Percentiles rank a stretch among this genome's conserved stretches.
phyloP scores from a whole-genome alignment of 2,797 vertebrate species.

The Hipposideros larvatus region DNA sequence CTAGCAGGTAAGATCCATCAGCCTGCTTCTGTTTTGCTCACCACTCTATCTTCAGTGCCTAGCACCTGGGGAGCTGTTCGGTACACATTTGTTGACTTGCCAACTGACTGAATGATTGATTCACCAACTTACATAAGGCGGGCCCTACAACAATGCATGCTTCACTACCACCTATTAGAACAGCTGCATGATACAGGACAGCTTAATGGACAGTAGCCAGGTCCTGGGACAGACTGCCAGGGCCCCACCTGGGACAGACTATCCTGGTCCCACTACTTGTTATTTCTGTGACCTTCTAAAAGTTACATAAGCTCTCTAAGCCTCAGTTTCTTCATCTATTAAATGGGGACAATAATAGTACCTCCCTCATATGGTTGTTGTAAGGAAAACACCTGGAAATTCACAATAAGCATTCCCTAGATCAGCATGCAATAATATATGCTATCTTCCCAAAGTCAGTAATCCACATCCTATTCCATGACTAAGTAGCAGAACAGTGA shows the following conservation, averaged over 20 bases:
- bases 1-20: not conserved
- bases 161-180: not conserved
- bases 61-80: not conserved
- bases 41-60: not conserved
- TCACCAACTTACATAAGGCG: not conserved
- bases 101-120: fast-evolving
- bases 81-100: not conserved
- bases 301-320: not conserved
- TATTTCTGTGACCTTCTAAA: not conserved
- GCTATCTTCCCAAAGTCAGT: not conserved
- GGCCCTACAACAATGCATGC: too few species aligned
- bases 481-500: not conserved
- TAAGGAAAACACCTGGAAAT: not conserved
- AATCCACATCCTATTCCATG: not conserved
- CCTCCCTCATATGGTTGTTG: not conserved
- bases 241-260: not conserved
- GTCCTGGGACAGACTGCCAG: not conserved
- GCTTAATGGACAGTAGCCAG: not conserved
- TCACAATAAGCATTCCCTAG: not conserved
- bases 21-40: not conserved
- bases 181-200: not conserved
- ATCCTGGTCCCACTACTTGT: not conserved
- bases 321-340: not conserved
- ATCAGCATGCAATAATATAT: not conserved
- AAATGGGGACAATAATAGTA: not conserved